Conservation (phyloP, 2,888 invertebrate species). For the Macrophya annulata region DNA sequence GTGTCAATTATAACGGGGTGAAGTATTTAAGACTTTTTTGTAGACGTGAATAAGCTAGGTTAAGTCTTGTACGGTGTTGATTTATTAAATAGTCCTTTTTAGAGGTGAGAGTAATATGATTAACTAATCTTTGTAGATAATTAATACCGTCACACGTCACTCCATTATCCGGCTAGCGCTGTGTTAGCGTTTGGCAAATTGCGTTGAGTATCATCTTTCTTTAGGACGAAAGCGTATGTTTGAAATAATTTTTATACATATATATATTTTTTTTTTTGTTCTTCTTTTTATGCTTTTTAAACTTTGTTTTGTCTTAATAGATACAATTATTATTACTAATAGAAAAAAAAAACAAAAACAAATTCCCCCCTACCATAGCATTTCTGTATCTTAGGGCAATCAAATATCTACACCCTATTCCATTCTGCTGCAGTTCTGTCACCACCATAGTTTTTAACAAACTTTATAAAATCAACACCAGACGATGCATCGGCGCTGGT, state of each 20-base stretch:
- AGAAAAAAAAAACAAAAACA: neutral
- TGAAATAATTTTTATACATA: neutral
- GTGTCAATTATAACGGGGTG: neutral
- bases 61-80: neutral
- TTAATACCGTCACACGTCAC: slow-evolving; percentile 61
- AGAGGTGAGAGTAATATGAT: slow-evolving; percentile 65
- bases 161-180: slow-evolving; percentile 51
- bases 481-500: slow-evolving; percentile 46
- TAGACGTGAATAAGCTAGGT: neutral
- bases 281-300: neutral
- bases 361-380: slow-evolving; percentile 52
- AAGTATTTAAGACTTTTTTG: neutral
- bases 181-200: neutral
- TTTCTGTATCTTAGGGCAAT: slow-evolving; percentile 39
- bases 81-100: slow-evolving; percentile 4
- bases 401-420: slow-evolving; percentile 38
- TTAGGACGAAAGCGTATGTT: slow-evolving; percentile 4
- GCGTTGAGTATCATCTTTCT: neutral
- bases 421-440: slow-evolving; percentile 47
- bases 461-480: slow-evolving; percentile 40
- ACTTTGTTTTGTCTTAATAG: neutral
- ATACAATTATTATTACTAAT: neutral
- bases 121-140: slow-evolving; percentile 71
- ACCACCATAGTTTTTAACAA: slow-evolving; percentile 41
- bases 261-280: neutral